Base-by-base conservation (phyloP, 1,140 invertebrate genomes). In the Pseudomyrmex concolor region DNA sequence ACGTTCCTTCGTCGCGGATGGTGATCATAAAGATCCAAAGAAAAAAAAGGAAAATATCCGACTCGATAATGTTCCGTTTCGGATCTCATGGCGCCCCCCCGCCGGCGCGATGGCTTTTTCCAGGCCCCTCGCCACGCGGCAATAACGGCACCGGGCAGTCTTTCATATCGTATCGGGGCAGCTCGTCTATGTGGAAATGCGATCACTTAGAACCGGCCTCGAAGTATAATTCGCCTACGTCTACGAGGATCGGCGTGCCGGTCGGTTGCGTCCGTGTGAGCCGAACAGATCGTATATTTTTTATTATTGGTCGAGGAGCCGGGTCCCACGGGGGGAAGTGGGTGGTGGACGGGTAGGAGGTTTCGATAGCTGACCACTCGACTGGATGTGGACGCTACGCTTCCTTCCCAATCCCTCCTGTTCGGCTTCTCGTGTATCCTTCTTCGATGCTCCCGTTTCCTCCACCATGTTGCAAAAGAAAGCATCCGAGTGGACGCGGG, bases 121-220 rank as follows among this genome's bases (percentile, higher is more conserved):
- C 77, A 63, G 19, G 59, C 78, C n/a, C 74, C 62, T 59, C 50
- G 73, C 71, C 78, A 80, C 83, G 85, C 80, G 81, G 85, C 87
- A 91, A 85, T 87, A 89, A 89, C 89, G 86, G 72, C 84, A 85
- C 71, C 84, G 84, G 84, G 85, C 85, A 86, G 85, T 92, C 88
- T 92, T 90, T 91, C 91, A 93, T 93, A 92, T 92, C 88, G 86
- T 86, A 92, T 92, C 89, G 89, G 89, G 86, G 84, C 87, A 93
- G 87, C 93, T 94, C 93, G 93, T 94, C 92, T 94, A 94, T 94
- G 93, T 94, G 93, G 91, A 94, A 94, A 94, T 94, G 91, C 90
- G 93, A 93, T 94, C 92, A 91, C 92, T 94, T 94, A 94, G 91
- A 93, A 91, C 86, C 91, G 89, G 89, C 89, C 90, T 91, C 91